Percentiles rank a stretch among this genome's conserved stretches.
Conservation (phyloP, 2,888 invertebrate genomes). For the Mesopsocus fuscifrons region DNA sequence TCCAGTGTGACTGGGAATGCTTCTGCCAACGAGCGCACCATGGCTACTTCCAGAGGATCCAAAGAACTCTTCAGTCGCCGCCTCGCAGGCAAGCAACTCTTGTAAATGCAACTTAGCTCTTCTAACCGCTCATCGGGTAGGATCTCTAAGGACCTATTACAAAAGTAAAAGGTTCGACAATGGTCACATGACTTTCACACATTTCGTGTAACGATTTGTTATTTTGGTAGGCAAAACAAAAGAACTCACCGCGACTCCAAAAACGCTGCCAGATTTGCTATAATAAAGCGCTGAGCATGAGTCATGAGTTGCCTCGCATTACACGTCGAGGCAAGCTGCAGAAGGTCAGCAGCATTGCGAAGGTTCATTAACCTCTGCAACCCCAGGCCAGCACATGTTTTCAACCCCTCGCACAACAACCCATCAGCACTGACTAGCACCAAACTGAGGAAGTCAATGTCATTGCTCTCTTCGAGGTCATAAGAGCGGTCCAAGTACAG, state of each 20-base stretch:
- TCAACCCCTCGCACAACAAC: conserved; percentile 47
- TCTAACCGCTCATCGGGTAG: not conserved
- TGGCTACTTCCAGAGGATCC: not conserved
- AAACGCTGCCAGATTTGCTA: conserved; percentile 49
- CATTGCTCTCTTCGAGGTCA: conserved; percentile 35
- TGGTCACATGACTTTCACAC: too few relatives aligned
- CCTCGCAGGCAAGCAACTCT: not conserved
- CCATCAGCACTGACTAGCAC: conserved; percentile 65
- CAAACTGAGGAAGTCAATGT: conserved; percentile 51
- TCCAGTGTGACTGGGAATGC: not conserved
- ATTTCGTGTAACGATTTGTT: too few relatives aligned
- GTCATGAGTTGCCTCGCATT: conserved; percentile 52
- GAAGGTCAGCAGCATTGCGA: conserved; percentile 54
- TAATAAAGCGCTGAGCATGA: conserved; percentile 58
- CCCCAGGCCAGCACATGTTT: conserved; percentile 49
- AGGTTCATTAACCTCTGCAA: conserved; percentile 44
- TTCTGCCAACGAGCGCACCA: not conserved
- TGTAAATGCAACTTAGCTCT: not conserved
- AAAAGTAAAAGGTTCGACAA: too few relatives aligned
- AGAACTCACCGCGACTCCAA: conserved; percentile 40
- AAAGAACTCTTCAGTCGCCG: not conserved
- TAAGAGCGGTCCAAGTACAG: conserved; percentile 51
- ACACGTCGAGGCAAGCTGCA: conserved; percentile 56
- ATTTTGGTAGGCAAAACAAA: too few relatives aligned
- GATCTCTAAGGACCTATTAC: not conserved